Evolutionary conservation across 2,888 invertebrate species (phyloP), one percentile per base, ranked within the genome.

Genomic region (Drosophila ezoana): DNA sequence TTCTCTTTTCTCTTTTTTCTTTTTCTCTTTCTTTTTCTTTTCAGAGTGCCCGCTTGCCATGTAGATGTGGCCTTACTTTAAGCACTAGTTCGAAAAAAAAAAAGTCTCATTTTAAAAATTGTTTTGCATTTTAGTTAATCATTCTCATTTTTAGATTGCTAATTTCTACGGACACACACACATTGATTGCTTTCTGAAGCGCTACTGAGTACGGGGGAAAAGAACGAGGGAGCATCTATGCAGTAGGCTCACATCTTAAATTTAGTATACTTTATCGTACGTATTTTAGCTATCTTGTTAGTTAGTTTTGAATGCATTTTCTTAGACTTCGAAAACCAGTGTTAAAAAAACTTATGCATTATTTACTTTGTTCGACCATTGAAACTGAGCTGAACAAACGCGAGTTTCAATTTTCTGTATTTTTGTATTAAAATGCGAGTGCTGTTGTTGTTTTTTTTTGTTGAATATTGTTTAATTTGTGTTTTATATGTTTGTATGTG

Each of bases 111-210:
- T 65, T 63, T 62, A 61, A 58, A 68, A 76, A 76, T 66, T 47
- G n/a, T 60, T 33, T 49, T 41, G 57, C 38, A 52, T 52, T 40
- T 57, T 60, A 20, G 51, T 38, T 58, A n/a, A 16, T 9, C 16
- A 40, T 48, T 57, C 45, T 37, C 63, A 8, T 41, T 35, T 23
- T 20, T 47, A 43, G 66, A 11, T 69, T 47, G 49, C 58, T 79
- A 71, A 68, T 49, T 52, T 49, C 85, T 84, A 81, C 81, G 56
- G 69, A 84, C 74, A 84, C 84, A 83, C 81, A 70, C 74, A 84
- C 81, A 84, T 77, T 74, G 74, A 84, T 81, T 77, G 84, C 76
- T 76, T 33, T 23, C 62, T 71, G 68, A 54, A 76, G 66, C 70
- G 52, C 67, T 76, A 84, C 76, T 45, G 45, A 70, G 68, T 74